phyloP scores from a whole-genome alignment of 2,113 vertebrate species.

The Melanerpes formicivorus region DNA sequence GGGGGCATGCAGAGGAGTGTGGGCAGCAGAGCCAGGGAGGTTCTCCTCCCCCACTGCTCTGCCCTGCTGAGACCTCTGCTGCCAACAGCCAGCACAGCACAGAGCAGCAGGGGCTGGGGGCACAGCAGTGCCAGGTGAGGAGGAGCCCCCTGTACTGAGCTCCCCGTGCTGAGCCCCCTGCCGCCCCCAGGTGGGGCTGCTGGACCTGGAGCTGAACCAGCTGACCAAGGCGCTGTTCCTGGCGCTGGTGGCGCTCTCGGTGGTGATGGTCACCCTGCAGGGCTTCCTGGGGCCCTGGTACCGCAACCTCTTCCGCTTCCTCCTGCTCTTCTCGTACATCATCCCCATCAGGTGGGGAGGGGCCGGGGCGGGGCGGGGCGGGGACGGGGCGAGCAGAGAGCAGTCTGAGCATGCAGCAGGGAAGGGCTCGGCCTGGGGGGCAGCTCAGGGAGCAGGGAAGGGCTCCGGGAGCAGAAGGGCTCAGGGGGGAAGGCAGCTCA shows the following conservation, averaged over 20 bases:
- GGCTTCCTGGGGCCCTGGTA: constrained; percentile 95
- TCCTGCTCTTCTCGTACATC: constrained; percentile 98
- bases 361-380: not conserved
- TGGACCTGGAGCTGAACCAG: constrained; percentile 95
- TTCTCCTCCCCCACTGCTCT: too few species aligned
- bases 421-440: too few species aligned
- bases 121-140: not conserved
- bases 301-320: constrained; percentile 93
- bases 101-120: not conserved
- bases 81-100: not conserved
- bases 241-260: constrained; percentile 89
- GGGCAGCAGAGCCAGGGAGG: too few species aligned
- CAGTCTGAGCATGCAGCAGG: too few species aligned
- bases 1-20: too few species aligned
- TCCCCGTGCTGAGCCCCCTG: not conserved
- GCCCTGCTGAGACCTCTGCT: not conserved
- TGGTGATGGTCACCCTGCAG: constrained; percentile 96
- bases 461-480: too few species aligned
- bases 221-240: constrained; percentile 95
- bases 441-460: too few species aligned
- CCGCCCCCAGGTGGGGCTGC: constrained; percentile 87
- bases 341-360: constrained; percentile 94
- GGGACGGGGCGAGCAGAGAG: too few species aligned
- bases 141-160: too few species aligned
- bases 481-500: too few species aligned